Percentiles rank a stretch among this genome's conserved stretches.
These are phyloP conservation scores for Butorides virescens DNA, from an alignment of 2,113 vertebrate genomes.

Conservation along the genomic window DNA sequence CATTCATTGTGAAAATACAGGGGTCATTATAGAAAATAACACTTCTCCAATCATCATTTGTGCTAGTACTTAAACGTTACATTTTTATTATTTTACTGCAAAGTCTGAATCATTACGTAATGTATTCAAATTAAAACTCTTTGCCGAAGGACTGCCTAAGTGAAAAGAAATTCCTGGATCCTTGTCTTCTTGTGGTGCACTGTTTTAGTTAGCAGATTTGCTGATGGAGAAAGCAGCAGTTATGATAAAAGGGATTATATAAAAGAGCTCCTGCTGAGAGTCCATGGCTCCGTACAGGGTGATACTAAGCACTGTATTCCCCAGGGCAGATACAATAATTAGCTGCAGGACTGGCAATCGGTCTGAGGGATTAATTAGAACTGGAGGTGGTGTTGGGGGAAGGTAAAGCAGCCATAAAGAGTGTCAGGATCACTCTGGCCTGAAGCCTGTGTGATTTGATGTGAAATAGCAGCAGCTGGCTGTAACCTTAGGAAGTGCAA, in stretches of 20 bases:
- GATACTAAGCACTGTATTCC: constrained; percentile 41
- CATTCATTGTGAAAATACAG: not conserved
- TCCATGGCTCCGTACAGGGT: not conserved
- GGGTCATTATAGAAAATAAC: not conserved
- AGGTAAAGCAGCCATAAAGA: constrained; percentile 32
- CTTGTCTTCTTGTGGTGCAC: not conserved
- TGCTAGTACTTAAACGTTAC: not conserved
- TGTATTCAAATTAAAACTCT: not conserved
- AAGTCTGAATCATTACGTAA: not conserved
- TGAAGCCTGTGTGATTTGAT: constrained; percentile 34
- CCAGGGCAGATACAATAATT: constrained; percentile 47
- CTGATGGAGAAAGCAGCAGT: constrained; percentile 52
- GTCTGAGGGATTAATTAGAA: constrained; percentile 57
- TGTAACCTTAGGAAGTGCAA: constrained; percentile 64
- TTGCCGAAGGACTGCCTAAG: not conserved
- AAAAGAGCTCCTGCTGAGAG: constrained; percentile 5
- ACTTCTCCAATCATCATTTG: not conserved
- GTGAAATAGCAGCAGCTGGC: constrained; percentile 67
- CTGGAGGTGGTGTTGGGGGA: constrained; percentile 19
- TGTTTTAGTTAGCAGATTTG: constrained; percentile 13
- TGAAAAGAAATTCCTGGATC: not conserved
- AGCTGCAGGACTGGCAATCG: constrained; percentile 30
- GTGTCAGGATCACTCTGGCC: constrained; percentile 46
- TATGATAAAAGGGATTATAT: constrained; percentile 35
- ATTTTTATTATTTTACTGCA: not conserved